Evolutionary conservation across 1,140 invertebrate genomes (phyloP).

Genomic region (Drosophila equinoxialis): DNA sequence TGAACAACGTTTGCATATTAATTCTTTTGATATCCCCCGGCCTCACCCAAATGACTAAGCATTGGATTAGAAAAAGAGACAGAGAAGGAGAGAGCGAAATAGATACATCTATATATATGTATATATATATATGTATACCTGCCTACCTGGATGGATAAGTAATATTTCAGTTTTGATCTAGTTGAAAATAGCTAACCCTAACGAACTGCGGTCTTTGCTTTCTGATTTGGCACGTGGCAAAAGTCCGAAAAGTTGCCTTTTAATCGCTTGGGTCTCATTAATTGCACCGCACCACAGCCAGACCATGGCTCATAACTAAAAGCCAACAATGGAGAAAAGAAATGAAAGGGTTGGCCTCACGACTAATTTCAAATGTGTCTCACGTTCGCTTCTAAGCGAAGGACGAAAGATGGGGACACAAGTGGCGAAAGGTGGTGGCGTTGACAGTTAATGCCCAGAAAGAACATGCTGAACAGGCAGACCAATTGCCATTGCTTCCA

Average conservation of each 20-base stretch:
- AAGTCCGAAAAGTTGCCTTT: slow-evolving; percentile 31
- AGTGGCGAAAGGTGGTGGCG: slow-evolving; percentile 1
- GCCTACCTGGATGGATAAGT: neutral
- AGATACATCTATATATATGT: too few species aligned
- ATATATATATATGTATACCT: too few species aligned
- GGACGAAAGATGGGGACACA: neutral
- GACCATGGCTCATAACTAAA: slow-evolving; percentile 31
- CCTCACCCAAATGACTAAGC: neutral
- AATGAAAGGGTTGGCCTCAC: neutral
- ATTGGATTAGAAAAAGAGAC: slow-evolving; percentile 4
- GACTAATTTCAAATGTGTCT: slow-evolving; percentile 18
- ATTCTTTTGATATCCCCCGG: slow-evolving; percentile 35
- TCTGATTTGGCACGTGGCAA: slow-evolving; percentile 50
- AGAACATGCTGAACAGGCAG: slow-evolving; percentile 29
- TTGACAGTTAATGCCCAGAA: slow-evolving; percentile 33
- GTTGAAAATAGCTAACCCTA: slow-evolving; percentile 35
- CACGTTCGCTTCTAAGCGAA: slow-evolving; percentile 40
- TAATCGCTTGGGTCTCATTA: slow-evolving; percentile 57
- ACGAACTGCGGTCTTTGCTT: slow-evolving; percentile 44
- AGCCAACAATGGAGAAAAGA: slow-evolving; percentile 15
- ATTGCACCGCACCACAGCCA: slow-evolving; percentile 50
- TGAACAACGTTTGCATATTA: slow-evolving; percentile 73
- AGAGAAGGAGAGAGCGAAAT: too few species aligned
- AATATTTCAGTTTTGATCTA: slow-evolving; percentile 46
- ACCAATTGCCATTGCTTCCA: slow-evolving; percentile 38